A percentile compares a stretch with the other conserved stretches of the same genome.
phyloP scores from a whole-genome alignment of 2,113 vertebrate species.

The Bujurquina vittata region DNA sequence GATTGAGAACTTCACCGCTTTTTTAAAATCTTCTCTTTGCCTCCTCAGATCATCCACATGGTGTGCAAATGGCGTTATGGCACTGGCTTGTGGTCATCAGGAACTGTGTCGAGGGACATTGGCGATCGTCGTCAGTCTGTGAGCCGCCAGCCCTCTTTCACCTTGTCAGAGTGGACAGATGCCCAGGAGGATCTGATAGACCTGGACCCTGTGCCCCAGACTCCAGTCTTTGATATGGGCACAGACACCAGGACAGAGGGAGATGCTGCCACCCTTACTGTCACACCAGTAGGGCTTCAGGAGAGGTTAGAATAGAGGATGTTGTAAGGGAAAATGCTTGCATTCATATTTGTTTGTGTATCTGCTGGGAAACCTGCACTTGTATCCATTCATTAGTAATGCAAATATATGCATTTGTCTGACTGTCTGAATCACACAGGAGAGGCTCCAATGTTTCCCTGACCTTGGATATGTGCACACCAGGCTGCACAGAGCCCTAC shows the following conservation, averaged over 20 bases:
- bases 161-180: constrained; percentile 96
- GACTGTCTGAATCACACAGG: constrained; percentile 74
- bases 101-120: constrained; percentile 52
- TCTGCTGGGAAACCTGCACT: background rate
- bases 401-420: background rate
- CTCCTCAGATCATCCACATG: constrained; percentile 82
- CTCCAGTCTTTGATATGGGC: constrained; percentile 90
- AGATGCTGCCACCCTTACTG: constrained; percentile 88
- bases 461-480: constrained; percentile 98
- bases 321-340: background rate
- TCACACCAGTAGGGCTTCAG: constrained; percentile 94
- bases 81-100: constrained; percentile 63
- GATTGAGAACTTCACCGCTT: background rate
- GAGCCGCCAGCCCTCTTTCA: constrained; percentile 97
- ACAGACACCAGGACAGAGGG: constrained; percentile 88
- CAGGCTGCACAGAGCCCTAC: constrained; percentile 93
- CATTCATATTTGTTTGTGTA: background rate
- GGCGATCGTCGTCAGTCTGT: constrained; percentile 94
- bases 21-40: background rate
- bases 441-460: constrained; percentile 97
- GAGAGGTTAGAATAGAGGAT: constrained; percentile 85
- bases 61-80: constrained; percentile 64
- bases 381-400: background rate
- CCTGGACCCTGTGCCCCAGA: constrained; percentile 88
- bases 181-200: constrained; percentile 92